Conservation (phyloP, 2,113 vertebrate species). For the Platysternon megacephalum region DNA sequence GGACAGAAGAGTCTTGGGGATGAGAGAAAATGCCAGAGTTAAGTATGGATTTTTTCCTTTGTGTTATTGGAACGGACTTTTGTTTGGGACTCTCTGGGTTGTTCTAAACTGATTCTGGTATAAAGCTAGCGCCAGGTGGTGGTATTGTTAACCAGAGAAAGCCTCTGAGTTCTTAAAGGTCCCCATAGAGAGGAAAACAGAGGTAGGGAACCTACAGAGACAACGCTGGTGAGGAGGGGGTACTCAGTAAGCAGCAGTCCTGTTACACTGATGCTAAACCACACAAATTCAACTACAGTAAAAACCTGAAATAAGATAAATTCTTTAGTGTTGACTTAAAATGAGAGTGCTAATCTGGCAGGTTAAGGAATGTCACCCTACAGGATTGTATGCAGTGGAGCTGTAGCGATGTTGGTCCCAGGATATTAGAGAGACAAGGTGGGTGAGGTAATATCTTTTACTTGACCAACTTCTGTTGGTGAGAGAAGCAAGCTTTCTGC, state of each 20-base stretch:
- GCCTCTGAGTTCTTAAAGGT: background rate
- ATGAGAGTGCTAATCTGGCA: background rate
- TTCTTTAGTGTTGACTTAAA: background rate
- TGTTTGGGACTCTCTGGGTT: background rate
- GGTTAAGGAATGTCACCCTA: background rate
- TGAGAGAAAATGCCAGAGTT: background rate
- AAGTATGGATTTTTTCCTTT: background rate
- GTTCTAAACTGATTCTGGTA: background rate
- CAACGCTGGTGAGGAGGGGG: background rate
- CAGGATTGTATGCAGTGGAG: background rate
- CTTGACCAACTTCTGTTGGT: background rate
- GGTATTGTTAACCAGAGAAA: background rate
- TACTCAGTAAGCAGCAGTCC: background rate
- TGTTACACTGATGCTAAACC: background rate
- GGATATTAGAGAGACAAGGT: background rate
- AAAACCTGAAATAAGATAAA: slow-evolving; percentile 18
- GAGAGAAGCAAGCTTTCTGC: background rate
- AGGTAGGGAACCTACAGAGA: background rate
- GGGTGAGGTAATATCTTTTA: background rate
- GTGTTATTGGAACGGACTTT: background rate
- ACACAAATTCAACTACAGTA: background rate
- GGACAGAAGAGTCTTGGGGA: background rate
- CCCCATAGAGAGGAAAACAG: background rate
- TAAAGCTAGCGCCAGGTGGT: background rate
- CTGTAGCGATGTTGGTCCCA: background rate